Base-by-base conservation (phyloP, 2,888 invertebrate species). In the Catocala nupta region DNA sequence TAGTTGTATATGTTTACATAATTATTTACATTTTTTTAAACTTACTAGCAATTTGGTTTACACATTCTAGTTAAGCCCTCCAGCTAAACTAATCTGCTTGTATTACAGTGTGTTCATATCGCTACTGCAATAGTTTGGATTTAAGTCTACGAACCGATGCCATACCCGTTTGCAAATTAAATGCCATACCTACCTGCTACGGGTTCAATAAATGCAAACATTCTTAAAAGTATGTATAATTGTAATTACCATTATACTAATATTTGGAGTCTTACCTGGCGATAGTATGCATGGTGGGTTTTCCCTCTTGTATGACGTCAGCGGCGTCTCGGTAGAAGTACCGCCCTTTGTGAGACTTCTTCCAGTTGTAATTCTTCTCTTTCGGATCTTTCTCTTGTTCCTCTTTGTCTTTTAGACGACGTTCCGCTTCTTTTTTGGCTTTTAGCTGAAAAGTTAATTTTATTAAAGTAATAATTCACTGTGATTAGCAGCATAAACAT, bases 291-390 rank as follows among this genome's bases (percentile, higher is more conserved):
- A 92, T 76, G 59, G 91, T 86, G 36, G 96, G 96, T 91, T 97
- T 96, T 68, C 97, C 97, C 95, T 98, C 97, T 92, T 98, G 98
- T 79, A 98, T 96, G 59, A 98, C 97, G 86, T 98, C 98, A 73
- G 98, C 98, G 0, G 98, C 96, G 70, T 97, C 97, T 74, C 96
- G 95, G 88, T 98, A 98, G 85, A 96, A 96, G 89, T 98, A 98
- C 25, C 97, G 96, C 0, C 96, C 96, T 81, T 96, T 96, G 80
- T 96, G 96, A 0, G 95, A 95, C 67, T 96, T 96, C 71, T 95
- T 95, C 97, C 98, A 98, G 81, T 97, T 96, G 71, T 96, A 96
- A 0, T 95, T 86, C 84, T 96, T 96, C 58, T 95, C 95, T 69
- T 83, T 74, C 0, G 78, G 36, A 0, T 73, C 94, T 79, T 95